phyloP scores from a whole-genome alignment of 1,140 invertebrate species.

The Lycorma delicatula region DNA sequence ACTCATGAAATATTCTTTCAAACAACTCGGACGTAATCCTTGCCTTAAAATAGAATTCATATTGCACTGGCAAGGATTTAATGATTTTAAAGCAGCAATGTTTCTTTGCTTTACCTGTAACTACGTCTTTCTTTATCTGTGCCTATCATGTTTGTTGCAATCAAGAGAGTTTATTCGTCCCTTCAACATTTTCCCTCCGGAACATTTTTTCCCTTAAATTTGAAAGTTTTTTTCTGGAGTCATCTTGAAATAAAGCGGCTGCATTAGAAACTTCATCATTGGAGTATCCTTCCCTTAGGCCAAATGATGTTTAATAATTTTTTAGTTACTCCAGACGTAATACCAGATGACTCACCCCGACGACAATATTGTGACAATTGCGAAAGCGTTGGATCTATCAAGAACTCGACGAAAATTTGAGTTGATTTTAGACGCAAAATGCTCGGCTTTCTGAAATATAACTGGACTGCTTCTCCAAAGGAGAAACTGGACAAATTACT shows the following conservation, averaged over 20 bases:
- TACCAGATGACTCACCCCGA: too few relatives aligned
- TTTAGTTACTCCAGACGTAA: too few relatives aligned
- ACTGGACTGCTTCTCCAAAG: too few relatives aligned
- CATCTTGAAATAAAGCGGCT: slow-evolving; percentile 37
- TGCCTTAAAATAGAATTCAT: slow-evolving; percentile 10
- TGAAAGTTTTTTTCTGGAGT: slow-evolving; percentile 32
- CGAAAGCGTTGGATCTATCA: too few relatives aligned
- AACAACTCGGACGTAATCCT: slow-evolving; percentile 30
- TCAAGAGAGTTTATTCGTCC: slow-evolving; percentile 35
- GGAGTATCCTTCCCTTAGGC: too few relatives aligned
- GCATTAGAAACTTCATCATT: slow-evolving; percentile 37
- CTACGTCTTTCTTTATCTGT: slow-evolving; percentile 44
- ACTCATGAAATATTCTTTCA: slow-evolving; percentile 32
- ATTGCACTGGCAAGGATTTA: slow-evolving; percentile 9
- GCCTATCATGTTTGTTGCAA: slow-evolving; percentile 30
- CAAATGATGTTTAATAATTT: too few relatives aligned
- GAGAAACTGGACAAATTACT: too few relatives aligned
- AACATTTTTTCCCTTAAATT: slow-evolving; percentile 34
- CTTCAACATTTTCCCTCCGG: slow-evolving; percentile 37
- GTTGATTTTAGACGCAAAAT: too few relatives aligned
- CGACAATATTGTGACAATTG: too few relatives aligned
- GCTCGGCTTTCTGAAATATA: too few relatives aligned
- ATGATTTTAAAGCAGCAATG: slow-evolving; percentile 15
- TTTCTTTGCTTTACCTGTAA: slow-evolving; percentile 9
- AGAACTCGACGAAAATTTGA: too few relatives aligned